Evolutionary conservation across 2,888 invertebrate genomes (phyloP), one percentile per base, ranked within the genome.

Genomic region (Andrena camellia): DNA sequence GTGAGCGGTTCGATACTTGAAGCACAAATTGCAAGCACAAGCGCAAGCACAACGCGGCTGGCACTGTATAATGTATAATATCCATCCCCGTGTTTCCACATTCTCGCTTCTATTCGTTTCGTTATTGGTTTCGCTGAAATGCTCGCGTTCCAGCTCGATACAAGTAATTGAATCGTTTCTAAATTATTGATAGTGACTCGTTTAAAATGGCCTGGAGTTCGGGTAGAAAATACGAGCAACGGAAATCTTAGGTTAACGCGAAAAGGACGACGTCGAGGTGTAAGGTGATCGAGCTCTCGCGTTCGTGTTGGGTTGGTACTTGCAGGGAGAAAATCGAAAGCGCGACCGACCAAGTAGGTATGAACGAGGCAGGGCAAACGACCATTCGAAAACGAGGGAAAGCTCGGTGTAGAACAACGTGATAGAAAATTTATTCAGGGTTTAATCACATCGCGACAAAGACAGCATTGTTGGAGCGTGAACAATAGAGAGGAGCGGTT

Each of bases 371-470:
- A 29, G 66, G 35, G 26, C 17, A 68, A 70, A 29, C 48, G 75
- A 29, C 59, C 71, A 52, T 72, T 82, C 35, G 81, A 72, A 81
- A 75, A 63, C 31, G 67, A 57, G 13, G 62, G 66, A 59, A 69
- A 73, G 62, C 66, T 42, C 33, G 76, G 52, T 70, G 81, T 83
- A 68, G 70, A 76, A 80, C 72, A 69, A 77, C 81, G 84, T 88
- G 86, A 91, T 90, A 85, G 87, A 89, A 90, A 89, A 92, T 92
- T 91, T 91, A 91, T 92, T 91, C 88, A 87, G 89, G 88, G 87
- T 90, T 90, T 91, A 91, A 92, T 91, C 90, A 90, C 91, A 90
- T 90, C 84, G 89, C 86, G 89, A 90, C 90, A 92, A 91, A 91
- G 91, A 89, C 87, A 86, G 90, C 86, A 91, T 91, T 91, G 91